A percentile compares a stretch with the other conserved stretches of the same genome.
Conservation (phyloP, 2,113 vertebrate genomes). For the Meriones unguiculatus region DNA sequence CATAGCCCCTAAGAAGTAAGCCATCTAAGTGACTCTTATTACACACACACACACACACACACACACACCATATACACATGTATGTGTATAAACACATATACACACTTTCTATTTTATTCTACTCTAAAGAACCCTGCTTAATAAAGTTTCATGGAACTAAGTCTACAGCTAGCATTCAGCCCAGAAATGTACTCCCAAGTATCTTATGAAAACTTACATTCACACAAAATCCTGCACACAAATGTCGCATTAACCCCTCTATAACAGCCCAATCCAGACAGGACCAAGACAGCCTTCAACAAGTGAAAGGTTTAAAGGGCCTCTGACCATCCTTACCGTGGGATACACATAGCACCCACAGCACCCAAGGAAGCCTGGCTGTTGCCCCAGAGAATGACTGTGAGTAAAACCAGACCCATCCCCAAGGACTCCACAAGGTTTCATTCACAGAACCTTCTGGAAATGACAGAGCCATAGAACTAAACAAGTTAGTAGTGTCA, state of each 20-base stretch:
- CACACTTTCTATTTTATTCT: not conserved
- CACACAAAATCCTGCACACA: not conserved
- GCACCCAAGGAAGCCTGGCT: not conserved
- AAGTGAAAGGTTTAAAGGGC: not conserved
- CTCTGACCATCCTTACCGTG: rapidly evolving
- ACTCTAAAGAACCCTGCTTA: not conserved
- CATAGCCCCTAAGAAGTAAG: not conserved
- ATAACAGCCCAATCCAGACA: not conserved
- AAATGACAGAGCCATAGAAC: not conserved
- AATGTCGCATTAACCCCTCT: not conserved
- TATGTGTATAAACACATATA: not conserved
- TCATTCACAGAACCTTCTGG: not conserved
- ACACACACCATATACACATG: not conserved
- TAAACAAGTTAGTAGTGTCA: not conserved
- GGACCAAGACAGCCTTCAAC: not conserved
- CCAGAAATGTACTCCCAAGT: not conserved
- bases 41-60: not conserved
- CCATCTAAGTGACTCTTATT: not conserved
- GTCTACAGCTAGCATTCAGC: too few species aligned
- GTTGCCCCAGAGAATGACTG: not conserved
- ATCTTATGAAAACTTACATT: not conserved
- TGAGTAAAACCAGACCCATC: not conserved
- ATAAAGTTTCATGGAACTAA: not conserved
- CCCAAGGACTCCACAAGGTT: not conserved
- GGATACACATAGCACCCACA: not conserved